Conservation (phyloP, 2,888 invertebrate species). For the Himalopsyche kuldschensis region DNA sequence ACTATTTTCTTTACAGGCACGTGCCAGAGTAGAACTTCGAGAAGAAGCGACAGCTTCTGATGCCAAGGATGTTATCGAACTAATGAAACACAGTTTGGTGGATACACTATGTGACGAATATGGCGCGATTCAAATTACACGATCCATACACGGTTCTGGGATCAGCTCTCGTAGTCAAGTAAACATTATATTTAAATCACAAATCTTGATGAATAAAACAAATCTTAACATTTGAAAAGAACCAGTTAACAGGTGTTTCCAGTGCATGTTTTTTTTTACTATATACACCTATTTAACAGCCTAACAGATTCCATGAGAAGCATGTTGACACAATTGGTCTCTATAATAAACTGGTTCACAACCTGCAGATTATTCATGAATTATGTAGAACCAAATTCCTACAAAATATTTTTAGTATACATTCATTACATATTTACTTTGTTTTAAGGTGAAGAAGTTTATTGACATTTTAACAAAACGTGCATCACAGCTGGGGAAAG, state of each 20-base stretch:
- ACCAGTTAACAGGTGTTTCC: too few species aligned
- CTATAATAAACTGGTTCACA: too few species aligned
- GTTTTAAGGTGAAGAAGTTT: slow-evolving; percentile 70
- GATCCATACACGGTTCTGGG: slow-evolving; percentile 73
- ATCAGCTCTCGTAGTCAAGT: slow-evolving; percentile 71
- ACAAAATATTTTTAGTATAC: neutral
- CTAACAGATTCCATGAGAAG: too few species aligned
- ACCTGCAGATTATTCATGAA: too few species aligned
- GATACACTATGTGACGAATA: slow-evolving; percentile 76
- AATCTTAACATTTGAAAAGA: too few species aligned
- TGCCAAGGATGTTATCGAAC: slow-evolving; percentile 82
- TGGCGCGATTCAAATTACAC: slow-evolving; percentile 63
- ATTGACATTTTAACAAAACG: slow-evolving; percentile 68
- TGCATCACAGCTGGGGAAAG: slow-evolving; percentile 67
- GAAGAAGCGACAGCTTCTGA: slow-evolving; percentile 78
- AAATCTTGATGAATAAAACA: too few species aligned
- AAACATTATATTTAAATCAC: slow-evolving; percentile 37
- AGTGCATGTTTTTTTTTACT: too few species aligned
- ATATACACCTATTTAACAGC: too few species aligned
- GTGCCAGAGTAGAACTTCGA: slow-evolving; percentile 84
- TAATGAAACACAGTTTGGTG: slow-evolving; percentile 77
- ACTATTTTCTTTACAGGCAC: slow-evolving; percentile 63
- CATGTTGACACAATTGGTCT: too few species aligned
- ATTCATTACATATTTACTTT: slow-evolving; percentile 35
- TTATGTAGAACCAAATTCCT: too few species aligned